These are phyloP conservation scores for Lethrus apterus DNA, from an alignment of 1,140 invertebrate genomes.

Conservation along the genomic window DNA sequence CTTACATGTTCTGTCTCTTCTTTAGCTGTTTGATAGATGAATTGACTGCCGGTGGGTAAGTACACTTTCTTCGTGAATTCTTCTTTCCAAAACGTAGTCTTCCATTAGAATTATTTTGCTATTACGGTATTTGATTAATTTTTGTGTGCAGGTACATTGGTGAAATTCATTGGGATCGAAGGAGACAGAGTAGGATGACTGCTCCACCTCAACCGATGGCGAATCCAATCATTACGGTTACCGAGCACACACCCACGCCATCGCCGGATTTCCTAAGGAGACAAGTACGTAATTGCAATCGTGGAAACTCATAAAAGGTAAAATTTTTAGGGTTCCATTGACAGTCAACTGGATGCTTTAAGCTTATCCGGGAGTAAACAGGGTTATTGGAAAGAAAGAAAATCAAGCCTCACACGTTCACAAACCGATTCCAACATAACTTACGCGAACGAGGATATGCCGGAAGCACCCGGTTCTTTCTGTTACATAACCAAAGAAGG, in stretches of 20 bases:
- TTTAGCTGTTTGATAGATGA: conserved; percentile 81
- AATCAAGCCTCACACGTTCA: conserved; percentile 71
- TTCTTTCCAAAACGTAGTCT: too few relatives aligned
- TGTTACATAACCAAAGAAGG: conserved; percentile 94
- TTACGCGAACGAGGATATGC: conserved; percentile 69
- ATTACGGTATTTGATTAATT: too few relatives aligned
- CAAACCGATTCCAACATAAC: conserved; percentile 93
- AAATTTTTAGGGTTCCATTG: conserved; percentile 59
- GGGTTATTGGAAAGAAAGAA: conserved; percentile 51
- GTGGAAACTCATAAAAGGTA: not conserved
- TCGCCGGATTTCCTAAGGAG: conserved; percentile 73
- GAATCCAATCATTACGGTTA: conserved; percentile 94
- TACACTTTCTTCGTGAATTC: conserved; percentile 36
- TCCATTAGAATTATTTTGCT: too few relatives aligned
- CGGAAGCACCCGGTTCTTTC: conserved; percentile 81
- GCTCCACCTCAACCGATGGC: conserved; percentile 38
- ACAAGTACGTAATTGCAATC: conserved; percentile 50
- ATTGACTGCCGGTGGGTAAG: conserved; percentile 75
- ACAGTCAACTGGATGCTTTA: conserved; percentile 69
- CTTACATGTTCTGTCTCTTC: conserved; percentile 45
- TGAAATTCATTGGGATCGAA: conserved; percentile 48
- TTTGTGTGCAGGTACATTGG: conserved; percentile 47
- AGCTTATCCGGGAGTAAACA: conserved; percentile 56
- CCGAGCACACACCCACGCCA: conserved; percentile 85
- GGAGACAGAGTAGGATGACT: conserved; percentile 38